These are phyloP conservation scores for Plecturocebus donacophilus DNA, from an alignment of 2,113 vertebrate species.

Conservation along the genomic window DNA sequence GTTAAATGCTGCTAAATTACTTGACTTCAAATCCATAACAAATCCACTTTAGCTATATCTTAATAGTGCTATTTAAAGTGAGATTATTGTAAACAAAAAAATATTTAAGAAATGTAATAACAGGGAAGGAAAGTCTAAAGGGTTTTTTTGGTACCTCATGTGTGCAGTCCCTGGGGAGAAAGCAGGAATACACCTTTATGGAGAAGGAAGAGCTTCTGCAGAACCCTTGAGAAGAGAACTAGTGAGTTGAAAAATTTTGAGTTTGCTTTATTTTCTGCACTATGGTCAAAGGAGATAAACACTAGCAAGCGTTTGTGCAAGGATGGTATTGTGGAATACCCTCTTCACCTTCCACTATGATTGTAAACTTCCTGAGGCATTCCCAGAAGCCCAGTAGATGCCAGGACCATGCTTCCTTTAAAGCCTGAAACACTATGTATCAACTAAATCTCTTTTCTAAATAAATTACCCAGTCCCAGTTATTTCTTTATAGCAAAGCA, in stretches of 20 bases:
- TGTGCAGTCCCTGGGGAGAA: fast-evolving
- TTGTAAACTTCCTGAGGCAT: too few relatives aligned
- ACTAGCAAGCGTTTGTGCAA: too few relatives aligned
- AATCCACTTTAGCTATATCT: not conserved
- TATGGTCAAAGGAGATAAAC: not conserved
- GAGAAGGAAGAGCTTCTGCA: not conserved
- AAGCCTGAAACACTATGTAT: too few relatives aligned
- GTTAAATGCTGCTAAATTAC: not conserved
- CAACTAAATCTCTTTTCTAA: too few relatives aligned
- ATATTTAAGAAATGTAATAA: not conserved
- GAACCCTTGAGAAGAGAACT: not conserved
- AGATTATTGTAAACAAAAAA: not conserved
- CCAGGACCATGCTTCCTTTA: too few relatives aligned
- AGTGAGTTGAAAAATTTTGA: not conserved
- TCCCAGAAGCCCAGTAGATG: too few relatives aligned
- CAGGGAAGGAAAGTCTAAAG: not conserved
- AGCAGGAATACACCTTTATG: not conserved
- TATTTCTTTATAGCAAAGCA: too few relatives aligned
- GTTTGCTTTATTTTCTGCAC: not conserved
- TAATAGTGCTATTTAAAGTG: not conserved
- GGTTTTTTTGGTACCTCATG: not conserved
- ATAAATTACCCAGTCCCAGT: too few relatives aligned
- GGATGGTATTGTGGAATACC: not conserved
- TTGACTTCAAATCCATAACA: not conserved
- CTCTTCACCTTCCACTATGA: too few relatives aligned